Base-by-base conservation (phyloP, 1,140 invertebrate species). In the Drosophila ambigua region DNA sequence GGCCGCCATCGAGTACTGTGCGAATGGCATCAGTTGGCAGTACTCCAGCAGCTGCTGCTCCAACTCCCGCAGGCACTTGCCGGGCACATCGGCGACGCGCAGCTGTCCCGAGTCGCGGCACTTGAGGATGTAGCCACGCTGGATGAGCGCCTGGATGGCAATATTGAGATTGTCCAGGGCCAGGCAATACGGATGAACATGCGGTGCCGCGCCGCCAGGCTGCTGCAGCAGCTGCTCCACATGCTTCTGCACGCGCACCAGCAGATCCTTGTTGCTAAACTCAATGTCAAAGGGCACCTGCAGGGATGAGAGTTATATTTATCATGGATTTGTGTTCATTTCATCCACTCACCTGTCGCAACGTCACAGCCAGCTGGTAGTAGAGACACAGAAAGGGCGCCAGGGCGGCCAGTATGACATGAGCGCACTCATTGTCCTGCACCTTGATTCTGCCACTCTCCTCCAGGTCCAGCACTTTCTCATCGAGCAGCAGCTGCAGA, bases 121-220 rank as follows among this genome's bases (percentile, higher is more conserved):
- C 15, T 83, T 90, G 1, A 60, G 20, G 7, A 91, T 26, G 68
- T 87, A 91, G 5, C 78, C 83, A 20, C 67, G 51, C 54, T 91
- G 90, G 7, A 90, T 72, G 0, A 92, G 64, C 5, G 91, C 84
- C 48, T 79, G 64, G 13, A 92, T 74, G 35, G 91, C 91, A 24
- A 89, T 91, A 46, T 84, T 90, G 5, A 93, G 90, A 41, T 92
- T 92, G 71, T 95, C 94, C 63, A 95, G 90, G 41, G 93, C 94
- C 28, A 95, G 90, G 66, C 93, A 93, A 92, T 95, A 95, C 0
- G 94, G 94, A 91, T 94, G 94, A 3, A 93, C 90, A 63, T 92
- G 91, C 1, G 59, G 52, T 3, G 82, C 79, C 28, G 69, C 51
- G 0, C 73, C 82, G 2, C 79, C 83, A 53, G 66, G 87, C 63